Evolutionary conservation across 2,888 invertebrate species (phyloP), one percentile per base, ranked within the genome.

Genomic region (Machimus atricapillus): DNA sequence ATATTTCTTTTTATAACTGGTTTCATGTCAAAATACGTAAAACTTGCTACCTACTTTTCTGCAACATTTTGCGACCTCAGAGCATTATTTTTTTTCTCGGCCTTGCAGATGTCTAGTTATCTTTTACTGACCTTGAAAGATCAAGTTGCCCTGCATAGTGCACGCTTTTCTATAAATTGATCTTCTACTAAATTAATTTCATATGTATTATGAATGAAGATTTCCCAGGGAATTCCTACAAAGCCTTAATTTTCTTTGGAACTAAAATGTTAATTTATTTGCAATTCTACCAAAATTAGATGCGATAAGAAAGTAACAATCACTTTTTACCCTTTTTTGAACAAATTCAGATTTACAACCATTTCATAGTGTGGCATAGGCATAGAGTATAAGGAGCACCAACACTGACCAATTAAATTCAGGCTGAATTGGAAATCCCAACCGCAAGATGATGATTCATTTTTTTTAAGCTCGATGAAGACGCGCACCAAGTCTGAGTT

Each of bases 381-480:
- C 27, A 12, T 19, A 23, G 23, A 27, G 66, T 4, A 23, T 12
- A 66, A 66, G 66, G 23, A 66, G 66, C 66, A 58, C 27, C 8
- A 66, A 27, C 4, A 66, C 66, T 66, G n/a, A 19, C 66, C 27
- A 27, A 19, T n/a, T 43, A 23, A 43, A n/a, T 78, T 40, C 78
- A 43, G 23, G 43, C 23, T 43, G 23, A 46, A 78, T 46, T 40
- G 78, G 78, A 40, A 78, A 40, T 46, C 40, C 78, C 78, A 78
- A 78, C 78, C 43, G 23, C 78, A 78, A 78, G 23, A 40, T 78
- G 23, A 40, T 78, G 78, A 78, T 78, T 78, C 78, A 78, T 40
- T 43, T 40, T n/a, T 58, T 23, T 66, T 27, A 66, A 27, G 23
- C 27, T 27, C 19, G 27, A 12, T 23, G 66, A 66, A 66, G 66